A percentile compares a stretch with the other conserved stretches of the same genome.
phyloP scores from a whole-genome alignment of 2,113 vertebrate genomes.

The Ceyx melanurus region DNA sequence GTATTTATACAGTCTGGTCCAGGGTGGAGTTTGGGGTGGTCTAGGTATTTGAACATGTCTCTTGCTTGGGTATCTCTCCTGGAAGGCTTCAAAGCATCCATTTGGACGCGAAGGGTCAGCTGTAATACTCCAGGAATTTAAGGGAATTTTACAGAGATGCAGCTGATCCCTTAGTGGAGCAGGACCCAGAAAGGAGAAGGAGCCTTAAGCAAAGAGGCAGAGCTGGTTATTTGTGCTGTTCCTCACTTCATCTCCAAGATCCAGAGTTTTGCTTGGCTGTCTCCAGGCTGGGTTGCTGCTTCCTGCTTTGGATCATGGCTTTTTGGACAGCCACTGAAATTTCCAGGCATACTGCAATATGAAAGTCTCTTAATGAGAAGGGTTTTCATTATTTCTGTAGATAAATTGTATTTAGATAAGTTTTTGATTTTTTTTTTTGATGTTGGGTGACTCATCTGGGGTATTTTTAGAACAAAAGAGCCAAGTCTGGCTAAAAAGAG shows the following conservation, averaged over 20 bases:
- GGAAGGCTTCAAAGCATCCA: conserved; percentile 29
- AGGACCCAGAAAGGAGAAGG: neutral
- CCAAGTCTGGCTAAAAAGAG: neutral
- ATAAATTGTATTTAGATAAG: neutral
- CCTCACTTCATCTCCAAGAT: neutral
- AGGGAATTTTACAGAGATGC: conserved; percentile 12
- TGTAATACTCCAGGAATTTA: neutral
- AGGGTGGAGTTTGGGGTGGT: conserved; percentile 11
- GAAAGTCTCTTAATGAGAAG: neutral
- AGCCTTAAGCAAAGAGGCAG: neutral
- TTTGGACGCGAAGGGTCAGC: neutral
- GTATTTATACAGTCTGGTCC: conserved; percentile 58
- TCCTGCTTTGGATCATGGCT: neutral
- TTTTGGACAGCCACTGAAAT: neutral
- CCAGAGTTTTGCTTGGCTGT: neutral
- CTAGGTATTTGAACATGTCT: conserved; percentile 21
- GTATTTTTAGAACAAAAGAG: neutral
- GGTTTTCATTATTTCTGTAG: neutral
- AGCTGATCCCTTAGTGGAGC: neutral
- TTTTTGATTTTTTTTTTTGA: neutral
- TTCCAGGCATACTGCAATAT: neutral
- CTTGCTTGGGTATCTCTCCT: neutral
- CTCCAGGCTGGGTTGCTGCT: neutral
- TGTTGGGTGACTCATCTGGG: neutral
- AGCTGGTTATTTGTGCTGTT: accelerated